phyloP scores from a whole-genome alignment of 92 coral and sea anemone species.

The Epizoanthus rinbou region DNA sequence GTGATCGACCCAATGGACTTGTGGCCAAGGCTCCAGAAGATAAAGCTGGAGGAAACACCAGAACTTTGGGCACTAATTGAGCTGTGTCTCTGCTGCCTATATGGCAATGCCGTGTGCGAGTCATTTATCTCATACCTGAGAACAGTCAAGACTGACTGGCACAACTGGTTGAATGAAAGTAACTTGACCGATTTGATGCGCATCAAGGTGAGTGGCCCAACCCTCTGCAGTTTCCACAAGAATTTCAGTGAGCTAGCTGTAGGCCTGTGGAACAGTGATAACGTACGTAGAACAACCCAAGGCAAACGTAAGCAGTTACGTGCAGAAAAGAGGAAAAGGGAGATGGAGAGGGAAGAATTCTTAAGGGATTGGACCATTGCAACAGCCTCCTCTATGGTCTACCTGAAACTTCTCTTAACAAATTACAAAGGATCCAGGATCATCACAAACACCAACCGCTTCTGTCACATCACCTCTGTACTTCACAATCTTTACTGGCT shows the following conservation, averaged over 20 bases:
- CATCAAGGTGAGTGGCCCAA: constrained; percentile 70
- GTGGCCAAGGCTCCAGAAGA: constrained; percentile 68
- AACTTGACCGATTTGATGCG: constrained; percentile 59
- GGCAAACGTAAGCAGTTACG: constrained; percentile 69
- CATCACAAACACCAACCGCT: too few relatives aligned
- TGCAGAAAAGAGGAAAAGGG: constrained; percentile 57
- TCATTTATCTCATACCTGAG: constrained; percentile 62
- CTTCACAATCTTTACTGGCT: too few relatives aligned
- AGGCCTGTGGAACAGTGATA: constrained; percentile 63
- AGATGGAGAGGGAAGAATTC: constrained; percentile 66
- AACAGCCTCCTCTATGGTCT: too few relatives aligned
- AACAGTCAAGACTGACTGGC: constrained; percentile 68
- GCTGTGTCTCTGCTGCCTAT: constrained; percentile 68
- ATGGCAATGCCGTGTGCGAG: constrained; percentile 63
- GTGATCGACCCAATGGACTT: constrained; percentile 69
- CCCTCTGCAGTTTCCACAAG: constrained; percentile 59
- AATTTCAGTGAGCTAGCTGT: constrained; percentile 62
- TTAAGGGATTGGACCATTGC: constrained; percentile 71
- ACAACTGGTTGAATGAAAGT: constrained; percentile 61
- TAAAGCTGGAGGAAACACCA: constrained; percentile 59
- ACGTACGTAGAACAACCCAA: constrained; percentile 53
- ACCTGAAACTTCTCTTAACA: too few relatives aligned
- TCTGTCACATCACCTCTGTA: too few relatives aligned
- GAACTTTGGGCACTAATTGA: constrained; percentile 60
- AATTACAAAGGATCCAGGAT: too few relatives aligned